A percentile compares a stretch with the other conserved stretches of the same genome.
These are phyloP conservation scores for Halisarca cf. caerulea DNA, from an alignment of 37 sponge, comb jelly and placozoan species.

Conservation along the genomic window DNA sequence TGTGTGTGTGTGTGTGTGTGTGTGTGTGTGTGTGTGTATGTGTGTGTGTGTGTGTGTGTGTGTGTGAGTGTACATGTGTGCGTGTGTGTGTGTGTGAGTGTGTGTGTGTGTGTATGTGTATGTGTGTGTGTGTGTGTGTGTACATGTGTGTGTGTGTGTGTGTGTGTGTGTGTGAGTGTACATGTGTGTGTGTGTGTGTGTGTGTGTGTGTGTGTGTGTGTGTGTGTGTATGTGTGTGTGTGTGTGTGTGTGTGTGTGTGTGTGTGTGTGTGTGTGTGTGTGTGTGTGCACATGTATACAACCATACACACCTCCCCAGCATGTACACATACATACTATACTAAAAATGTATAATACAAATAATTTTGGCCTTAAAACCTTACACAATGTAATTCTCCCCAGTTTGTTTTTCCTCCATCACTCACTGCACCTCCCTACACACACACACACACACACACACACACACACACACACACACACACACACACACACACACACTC, in stretches of 20 bases:
- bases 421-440: no score
- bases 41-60: background rate
- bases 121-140: conserved; percentile 45
- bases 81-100: conserved; percentile 40
- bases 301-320: background rate
- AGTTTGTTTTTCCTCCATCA: no score
- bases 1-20: background rate
- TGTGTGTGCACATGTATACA: background rate
- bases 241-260: conserved; percentile 13
- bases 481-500: no score
- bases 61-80: background rate
- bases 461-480: no score
- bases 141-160: conserved; percentile 13
- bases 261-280: background rate
- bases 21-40: background rate
- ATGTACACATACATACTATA: no score
- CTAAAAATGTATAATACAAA: no score
- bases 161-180: conserved; percentile 3
- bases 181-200: conserved; percentile 45
- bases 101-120: conserved; percentile 35
- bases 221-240: conserved; percentile 21
- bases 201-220: conserved; percentile 2
- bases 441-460: no score
- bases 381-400: no score
- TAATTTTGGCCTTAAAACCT: no score